Evolutionary conservation across 2,113 vertebrate genomes (phyloP), one percentile per base, ranked within the genome.

Genomic region (Callaeas wilsoni): DNA sequence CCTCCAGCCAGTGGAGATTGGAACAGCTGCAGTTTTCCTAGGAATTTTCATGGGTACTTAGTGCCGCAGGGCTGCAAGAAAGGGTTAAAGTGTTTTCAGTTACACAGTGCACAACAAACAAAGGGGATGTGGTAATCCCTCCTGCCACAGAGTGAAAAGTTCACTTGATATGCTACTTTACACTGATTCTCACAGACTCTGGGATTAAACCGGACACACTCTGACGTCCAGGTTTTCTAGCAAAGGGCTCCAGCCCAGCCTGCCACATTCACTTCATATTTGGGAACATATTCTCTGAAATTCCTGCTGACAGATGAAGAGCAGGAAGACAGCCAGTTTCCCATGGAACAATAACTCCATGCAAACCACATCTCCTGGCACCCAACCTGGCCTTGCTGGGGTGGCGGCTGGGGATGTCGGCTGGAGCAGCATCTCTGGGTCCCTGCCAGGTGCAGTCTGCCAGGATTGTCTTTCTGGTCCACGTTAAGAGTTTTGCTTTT

Each of bases 261-360:
- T 88, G 93, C 93, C 69, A 70, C 97, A 97, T 98, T 98, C 97
- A 97, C 96, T 97, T 97, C 97, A 97, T 97, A 97, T 95, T 97
- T 97, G 83, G 96, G 96, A 97, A 96, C 84, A 94, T 97, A 97
- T 94, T 97, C 94, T 95, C 96, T 90, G 93, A 90, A 97, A 98
- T 97, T 97, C 97, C 96, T 93, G 97, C 95, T 97, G 97, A 98
- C 97, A 98, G 97, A 98, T 97, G 97, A 98, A 97, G 97, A 98
- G 96, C 96, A 97, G 97, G 97, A 97, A 95, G 90, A 90, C 78
- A 90, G 97, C 97, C 97, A 97, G 95, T 93, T 98, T 98, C 97
- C 97, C 97, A 97, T 97, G 97, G 94, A 97, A 97, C 96, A 97
- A 97, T 97, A 97, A 91, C 71, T 88, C 96, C 93, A 94, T 97